phyloP scores from a whole-genome alignment of 2,113 vertebrate species.

The Myrmophylax atrothorax region DNA sequence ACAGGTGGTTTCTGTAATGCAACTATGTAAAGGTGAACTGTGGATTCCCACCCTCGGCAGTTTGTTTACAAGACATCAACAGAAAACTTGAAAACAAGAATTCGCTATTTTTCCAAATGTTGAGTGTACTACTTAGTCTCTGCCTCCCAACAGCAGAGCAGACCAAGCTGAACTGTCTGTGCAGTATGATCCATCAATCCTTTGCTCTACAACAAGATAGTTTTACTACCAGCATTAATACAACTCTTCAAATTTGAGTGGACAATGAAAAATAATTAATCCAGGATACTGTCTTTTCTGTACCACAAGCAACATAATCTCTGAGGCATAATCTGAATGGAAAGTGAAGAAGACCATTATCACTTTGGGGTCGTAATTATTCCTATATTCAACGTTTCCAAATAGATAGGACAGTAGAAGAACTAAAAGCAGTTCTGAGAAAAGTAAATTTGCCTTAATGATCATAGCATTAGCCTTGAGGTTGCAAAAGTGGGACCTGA shows the following conservation, averaged over 20 bases:
- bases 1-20: background rate
- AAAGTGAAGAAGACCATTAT: background rate
- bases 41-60: background rate
- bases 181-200: background rate
- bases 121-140: background rate
- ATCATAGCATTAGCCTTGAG: background rate
- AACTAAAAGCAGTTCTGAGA: background rate
- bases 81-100: background rate
- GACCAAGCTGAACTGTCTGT: background rate
- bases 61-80: background rate
- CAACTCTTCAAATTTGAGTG: background rate
- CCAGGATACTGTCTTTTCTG: background rate
- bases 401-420: background rate
- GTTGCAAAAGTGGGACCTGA: background rate
- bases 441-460: background rate
- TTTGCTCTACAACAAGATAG: background rate
- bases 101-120: background rate
- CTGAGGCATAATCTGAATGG: background rate
- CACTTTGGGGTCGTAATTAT: background rate
- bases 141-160: background rate
- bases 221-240: background rate
- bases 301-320: background rate
- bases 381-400: background rate
- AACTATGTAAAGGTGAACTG: background rate
- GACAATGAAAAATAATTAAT: background rate